A percentile compares a stretch with the other conserved stretches of the same genome.
These are phyloP conservation scores for Rhabdomys dilectus DNA, from an alignment of 2,113 vertebrate species.

Conservation along the genomic window DNA sequence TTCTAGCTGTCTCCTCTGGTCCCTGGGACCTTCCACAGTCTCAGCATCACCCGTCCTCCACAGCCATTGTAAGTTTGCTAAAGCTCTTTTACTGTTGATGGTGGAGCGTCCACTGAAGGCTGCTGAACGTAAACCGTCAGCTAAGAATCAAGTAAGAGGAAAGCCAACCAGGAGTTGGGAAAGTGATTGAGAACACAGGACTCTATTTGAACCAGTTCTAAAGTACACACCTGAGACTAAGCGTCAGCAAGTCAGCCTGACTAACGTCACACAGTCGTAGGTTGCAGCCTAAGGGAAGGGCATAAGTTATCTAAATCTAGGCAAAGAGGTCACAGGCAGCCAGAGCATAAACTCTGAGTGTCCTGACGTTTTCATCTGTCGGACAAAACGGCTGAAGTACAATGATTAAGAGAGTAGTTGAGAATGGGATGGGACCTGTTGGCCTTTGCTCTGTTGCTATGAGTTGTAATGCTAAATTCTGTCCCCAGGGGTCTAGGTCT, in stretches of 20 bases:
- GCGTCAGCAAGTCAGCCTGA: not conserved
- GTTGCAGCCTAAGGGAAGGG: not conserved
- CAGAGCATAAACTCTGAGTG: not conserved
- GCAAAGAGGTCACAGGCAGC: not conserved
- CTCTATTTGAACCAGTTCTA: not conserved
- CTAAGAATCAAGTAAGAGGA: not conserved
- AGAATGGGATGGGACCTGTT: not conserved
- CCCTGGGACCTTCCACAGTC: not conserved
- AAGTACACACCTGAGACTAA: not conserved
- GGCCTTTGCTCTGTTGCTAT: not conserved
- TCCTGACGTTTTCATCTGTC: not conserved
- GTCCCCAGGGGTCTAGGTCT: too few relatives aligned
- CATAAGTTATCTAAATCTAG: not conserved
- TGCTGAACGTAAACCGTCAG: not conserved
- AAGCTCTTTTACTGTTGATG: conserved; percentile 22
- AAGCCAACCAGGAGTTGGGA: not conserved
- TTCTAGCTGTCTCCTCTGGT: not conserved
- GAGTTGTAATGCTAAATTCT: too few relatives aligned
- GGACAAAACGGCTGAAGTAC: not conserved
- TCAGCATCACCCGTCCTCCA: rapidly evolving
- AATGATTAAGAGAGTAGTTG: not conserved
- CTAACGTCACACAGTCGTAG: not conserved
- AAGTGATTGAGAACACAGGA: not conserved
- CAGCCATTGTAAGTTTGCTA: not conserved
- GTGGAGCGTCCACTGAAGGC: conserved; percentile 28